phyloP scores from a whole-genome alignment of 2,888 invertebrate genomes.

The Chromoteleia sp. region DNA sequence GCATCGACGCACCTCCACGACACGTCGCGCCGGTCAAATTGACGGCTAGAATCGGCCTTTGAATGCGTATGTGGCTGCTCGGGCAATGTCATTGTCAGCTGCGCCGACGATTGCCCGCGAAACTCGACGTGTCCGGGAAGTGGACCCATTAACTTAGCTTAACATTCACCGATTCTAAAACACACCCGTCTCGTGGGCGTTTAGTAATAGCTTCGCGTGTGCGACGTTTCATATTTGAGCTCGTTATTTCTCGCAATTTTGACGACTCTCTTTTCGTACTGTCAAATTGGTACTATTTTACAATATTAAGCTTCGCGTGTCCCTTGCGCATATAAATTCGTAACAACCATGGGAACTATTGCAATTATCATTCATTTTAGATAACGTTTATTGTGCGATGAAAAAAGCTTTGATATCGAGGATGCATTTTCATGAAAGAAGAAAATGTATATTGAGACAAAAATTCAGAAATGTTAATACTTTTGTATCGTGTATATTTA shows the following conservation, averaged over 20 bases:
- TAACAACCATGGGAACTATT: constrained; percentile 2
- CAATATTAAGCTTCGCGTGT: constrained; percentile 4
- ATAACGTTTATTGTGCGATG: neutral
- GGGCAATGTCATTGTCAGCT: constrained; percentile 83
- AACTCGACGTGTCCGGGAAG: constrained; percentile 84
- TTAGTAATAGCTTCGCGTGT: constrained; percentile 74
- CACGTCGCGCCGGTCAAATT: constrained; percentile 68
- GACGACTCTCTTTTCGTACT: constrained; percentile 49
- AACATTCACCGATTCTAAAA: constrained; percentile 79
- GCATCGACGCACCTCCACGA: constrained; percentile 68
- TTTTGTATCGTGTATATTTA: no score
- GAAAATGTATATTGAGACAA: no score
- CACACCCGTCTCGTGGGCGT: constrained; percentile 76
- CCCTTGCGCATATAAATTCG: neutral
- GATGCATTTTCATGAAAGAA: no score
- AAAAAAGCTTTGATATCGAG: neutral
- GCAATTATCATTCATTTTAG: constrained; percentile 1
- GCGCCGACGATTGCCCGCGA: constrained; percentile 80
- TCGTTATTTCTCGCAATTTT: constrained; percentile 60
- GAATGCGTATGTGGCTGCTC: constrained; percentile 59
- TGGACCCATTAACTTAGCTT: constrained; percentile 80
- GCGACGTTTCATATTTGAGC: constrained; percentile 58
- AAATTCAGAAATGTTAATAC: no score
- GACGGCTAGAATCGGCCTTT: constrained; percentile 65
- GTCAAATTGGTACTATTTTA: constrained; percentile 37